Evolutionary conservation across 2,113 vertebrate species (phyloP), one percentile per base, ranked within the genome.

Genomic region (Amblyopsis rosae): DNA sequence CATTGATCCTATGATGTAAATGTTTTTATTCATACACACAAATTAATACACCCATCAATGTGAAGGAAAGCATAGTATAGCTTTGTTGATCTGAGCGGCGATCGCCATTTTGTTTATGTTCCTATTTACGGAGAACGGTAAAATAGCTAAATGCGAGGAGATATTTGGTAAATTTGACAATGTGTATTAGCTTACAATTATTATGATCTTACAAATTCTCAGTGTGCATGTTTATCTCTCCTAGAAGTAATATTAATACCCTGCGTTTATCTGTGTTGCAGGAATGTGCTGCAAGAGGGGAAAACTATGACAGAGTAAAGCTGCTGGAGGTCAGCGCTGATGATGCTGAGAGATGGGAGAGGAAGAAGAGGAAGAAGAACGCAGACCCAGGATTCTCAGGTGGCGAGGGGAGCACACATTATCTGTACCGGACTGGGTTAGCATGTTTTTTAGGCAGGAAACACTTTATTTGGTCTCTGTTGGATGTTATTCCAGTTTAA

Each of bases 301-400:
- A 99, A 66, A 92, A 99, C 83, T 99, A 98, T 0, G 67, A 96
- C 83, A 79, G 95, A 15, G 96, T 95, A 26, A 99, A 97, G 51
- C 87, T 98, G 33, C 80, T 99, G 33, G 96, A 98, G 74, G 92
- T 99, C 87, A 98, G 97, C 0, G 97, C 98, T 0, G 96, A 96
- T 50, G 96, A 99, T 0, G 98, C 98, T 0, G 97, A 95, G n/a
- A 88, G 95, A 0, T 97, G 95, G 95, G 96, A 98, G 75, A 95
- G 94, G 75, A 99, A 96, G 72, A 98, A 93, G 63, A 98, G 92
- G 87, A 97, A 88, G 89, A 98, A 94, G 67, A 97, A 99, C 46
- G 96, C 98, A 0, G 98, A 99, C 62, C 89, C 94, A 0, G 98
- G 98, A 0, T 99, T 99, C 87, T 96, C 98, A 92, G 98, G 98